Evolutionary conservation across 2,888 invertebrate genomes (phyloP).

Genomic region (Rotaria socialis): DNA sequence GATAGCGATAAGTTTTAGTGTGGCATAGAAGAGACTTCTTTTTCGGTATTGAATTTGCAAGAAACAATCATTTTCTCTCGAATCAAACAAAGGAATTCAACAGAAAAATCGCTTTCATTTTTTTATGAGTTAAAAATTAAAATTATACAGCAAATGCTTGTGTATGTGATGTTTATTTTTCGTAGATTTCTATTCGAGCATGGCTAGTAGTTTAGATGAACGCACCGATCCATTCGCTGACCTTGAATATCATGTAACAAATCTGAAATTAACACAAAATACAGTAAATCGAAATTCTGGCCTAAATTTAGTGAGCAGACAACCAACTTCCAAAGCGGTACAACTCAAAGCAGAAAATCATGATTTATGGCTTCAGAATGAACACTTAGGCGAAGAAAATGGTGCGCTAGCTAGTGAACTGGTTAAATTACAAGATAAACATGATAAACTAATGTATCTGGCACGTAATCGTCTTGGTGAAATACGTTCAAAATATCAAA

Average conservation of each 20-base stretch:
- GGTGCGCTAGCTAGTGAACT: constrained; percentile 34
- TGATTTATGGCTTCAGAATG: constrained; percentile 44
- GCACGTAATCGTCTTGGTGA: constrained; percentile 44
- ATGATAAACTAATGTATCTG: constrained; percentile 45
- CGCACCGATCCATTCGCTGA: constrained; percentile 36
- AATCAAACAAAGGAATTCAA: too few relatives aligned
- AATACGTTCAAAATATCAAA: constrained; percentile 42
- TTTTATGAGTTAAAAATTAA: too few relatives aligned
- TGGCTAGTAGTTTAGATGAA: constrained; percentile 43
- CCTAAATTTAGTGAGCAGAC: constrained; percentile 33
- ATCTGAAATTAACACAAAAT: constrained; percentile 23
- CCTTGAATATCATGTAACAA: constrained; percentile 40
- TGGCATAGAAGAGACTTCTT: too few relatives aligned
- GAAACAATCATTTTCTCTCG: too few relatives aligned
- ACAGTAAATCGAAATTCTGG: constrained; percentile 40
- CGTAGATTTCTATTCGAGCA: not conserved
- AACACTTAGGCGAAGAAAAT: constrained; percentile 42
- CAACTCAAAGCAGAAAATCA: constrained; percentile 46
- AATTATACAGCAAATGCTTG: too few relatives aligned
- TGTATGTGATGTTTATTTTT: not conserved
- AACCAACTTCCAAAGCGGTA: constrained; percentile 38
- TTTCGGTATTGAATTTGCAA: too few relatives aligned
- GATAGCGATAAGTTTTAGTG: too few relatives aligned
- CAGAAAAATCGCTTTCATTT: too few relatives aligned
- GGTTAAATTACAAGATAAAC: constrained; percentile 45